These are phyloP conservation scores for Zele albiditarsus DNA, from an alignment of 2,888 invertebrate species.

Conservation along the genomic window DNA sequence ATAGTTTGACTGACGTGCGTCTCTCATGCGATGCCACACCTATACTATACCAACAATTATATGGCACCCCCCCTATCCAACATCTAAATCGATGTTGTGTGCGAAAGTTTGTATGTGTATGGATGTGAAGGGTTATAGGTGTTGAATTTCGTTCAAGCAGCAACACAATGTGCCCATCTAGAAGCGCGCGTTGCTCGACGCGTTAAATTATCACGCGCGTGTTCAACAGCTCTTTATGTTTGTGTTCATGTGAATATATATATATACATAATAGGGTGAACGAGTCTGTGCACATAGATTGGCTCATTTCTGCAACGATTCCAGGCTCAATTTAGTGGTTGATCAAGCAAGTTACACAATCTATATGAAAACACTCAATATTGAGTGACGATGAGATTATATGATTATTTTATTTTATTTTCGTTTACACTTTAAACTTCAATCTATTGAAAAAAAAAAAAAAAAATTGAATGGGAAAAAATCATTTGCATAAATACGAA, in stretches of 20 bases:
- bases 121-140: background rate
- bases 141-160: slow-evolving; percentile 29
- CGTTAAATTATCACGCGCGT: slow-evolving; percentile 33
- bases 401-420: background rate
- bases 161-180: slow-evolving; percentile 28
- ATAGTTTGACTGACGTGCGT: background rate
- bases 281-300: slow-evolving; percentile 23
- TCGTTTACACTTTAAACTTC: background rate
- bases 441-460: background rate
- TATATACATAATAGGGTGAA: background rate
- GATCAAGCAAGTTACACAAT: slow-evolving; percentile 14
- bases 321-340: slow-evolving; percentile 30
- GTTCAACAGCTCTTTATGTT: slow-evolving; percentile 13
- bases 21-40: background rate
- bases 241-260: background rate
- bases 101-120: background rate
- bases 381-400: background rate
- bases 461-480: background rate
- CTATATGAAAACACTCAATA: background rate
- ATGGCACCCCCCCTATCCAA: slow-evolving; percentile 14
- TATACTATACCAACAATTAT: background rate
- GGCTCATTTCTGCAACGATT: slow-evolving; percentile 24
- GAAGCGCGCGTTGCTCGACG: slow-evolving; percentile 20
- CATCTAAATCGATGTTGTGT: background rate
- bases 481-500: no score